Conservation (phyloP, 2,797 vertebrate species). For the Mus spretus region DNA sequence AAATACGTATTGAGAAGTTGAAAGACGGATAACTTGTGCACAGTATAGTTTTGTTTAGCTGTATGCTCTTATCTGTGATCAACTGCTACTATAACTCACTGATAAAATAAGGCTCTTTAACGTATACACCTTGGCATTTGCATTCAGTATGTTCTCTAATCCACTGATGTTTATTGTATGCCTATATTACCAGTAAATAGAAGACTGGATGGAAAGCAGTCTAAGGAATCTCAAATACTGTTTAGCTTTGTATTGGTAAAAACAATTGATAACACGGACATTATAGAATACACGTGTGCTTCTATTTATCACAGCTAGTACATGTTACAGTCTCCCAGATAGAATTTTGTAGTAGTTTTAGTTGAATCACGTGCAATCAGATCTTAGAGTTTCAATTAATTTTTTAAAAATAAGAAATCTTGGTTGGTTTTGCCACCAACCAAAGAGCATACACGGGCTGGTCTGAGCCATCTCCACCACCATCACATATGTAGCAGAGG, state of each 20-base stretch:
- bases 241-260: constrained; percentile 64
- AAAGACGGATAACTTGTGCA: neutral
- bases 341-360: constrained; percentile 56
- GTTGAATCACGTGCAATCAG: constrained; percentile 53
- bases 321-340: constrained; percentile 31
- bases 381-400: constrained; percentile 53
- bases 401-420: neutral
- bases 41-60: constrained; percentile 25
- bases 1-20: neutral
- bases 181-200: neutral
- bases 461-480: neutral
- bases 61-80: constrained; percentile 11
- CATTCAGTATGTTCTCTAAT: constrained; percentile 12
- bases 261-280: constrained; percentile 56
- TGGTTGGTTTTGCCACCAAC: neutral
- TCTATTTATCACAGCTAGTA: constrained; percentile 40
- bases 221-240: constrained; percentile 47
- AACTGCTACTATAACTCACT: constrained; percentile 48
- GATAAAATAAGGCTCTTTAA: constrained; percentile 3
- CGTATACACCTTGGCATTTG: neutral
- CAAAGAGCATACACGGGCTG: neutral
- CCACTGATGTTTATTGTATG: neutral
- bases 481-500: neutral
- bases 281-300: constrained; percentile 54
- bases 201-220: neutral